Evolutionary conservation across 2,797 vertebrate species (phyloP).

Genomic region (Coreius guichenoti): DNA sequence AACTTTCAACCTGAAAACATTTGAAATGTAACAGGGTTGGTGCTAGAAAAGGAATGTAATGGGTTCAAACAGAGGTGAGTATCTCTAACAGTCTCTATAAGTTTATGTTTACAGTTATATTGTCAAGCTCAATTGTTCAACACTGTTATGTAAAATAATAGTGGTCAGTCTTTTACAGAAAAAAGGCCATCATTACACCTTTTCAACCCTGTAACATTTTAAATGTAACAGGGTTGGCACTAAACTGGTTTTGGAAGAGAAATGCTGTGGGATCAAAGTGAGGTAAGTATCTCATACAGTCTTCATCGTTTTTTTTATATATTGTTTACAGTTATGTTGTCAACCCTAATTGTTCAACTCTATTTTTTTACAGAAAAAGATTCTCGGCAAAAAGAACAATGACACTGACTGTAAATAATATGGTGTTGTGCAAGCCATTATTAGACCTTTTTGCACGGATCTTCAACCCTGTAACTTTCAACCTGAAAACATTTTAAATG

Average conservation of each 20-base stretch:
- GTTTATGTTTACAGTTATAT: neutral
- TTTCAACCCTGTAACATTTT: conserved; percentile 6
- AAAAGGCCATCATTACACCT: neutral
- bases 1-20: neutral
- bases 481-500: neutral
- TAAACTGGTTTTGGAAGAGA: neutral
- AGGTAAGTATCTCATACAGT: conserved; percentile 4
- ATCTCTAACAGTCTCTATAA: neutral
- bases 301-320: neutral
- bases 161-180: neutral
- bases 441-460: neutral
- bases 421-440: neutral
- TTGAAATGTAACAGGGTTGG: neutral
- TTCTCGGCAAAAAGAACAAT: neutral
- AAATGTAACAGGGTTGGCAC: neutral
- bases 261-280: neutral
- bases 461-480: neutral
- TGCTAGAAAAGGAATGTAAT: neutral
- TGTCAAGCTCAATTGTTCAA: neutral
- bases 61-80: neutral
- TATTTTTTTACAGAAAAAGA: neutral
- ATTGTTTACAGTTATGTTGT: neutral
- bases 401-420: no score
- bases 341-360: neutral
- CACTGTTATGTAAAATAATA: neutral